A percentile compares a stretch with the other conserved stretches of the same genome.
phyloP scores from a whole-genome alignment of 1,140 invertebrate species.

The Dendroctonus ponderosae region DNA sequence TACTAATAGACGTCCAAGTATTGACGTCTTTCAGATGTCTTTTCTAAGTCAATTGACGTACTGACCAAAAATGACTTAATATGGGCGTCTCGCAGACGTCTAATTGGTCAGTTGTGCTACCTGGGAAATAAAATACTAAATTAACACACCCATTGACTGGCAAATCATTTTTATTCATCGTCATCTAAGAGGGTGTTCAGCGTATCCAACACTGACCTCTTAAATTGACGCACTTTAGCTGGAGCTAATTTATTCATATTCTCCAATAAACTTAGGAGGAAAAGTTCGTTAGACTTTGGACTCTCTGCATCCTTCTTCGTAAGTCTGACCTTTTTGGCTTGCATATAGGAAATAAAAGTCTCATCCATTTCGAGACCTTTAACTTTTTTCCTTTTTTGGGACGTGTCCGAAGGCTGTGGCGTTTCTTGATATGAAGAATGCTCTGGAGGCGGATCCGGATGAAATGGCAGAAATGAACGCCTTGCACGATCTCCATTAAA shows the following conservation, averaged over 20 bases:
- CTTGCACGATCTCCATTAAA: too few relatives aligned
- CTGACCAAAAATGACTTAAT: too few relatives aligned
- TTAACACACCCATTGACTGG: background rate
- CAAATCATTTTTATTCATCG: background rate
- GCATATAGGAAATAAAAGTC: background rate
- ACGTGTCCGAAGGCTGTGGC: too few relatives aligned
- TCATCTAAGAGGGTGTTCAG: background rate
- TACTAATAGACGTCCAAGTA: too few relatives aligned
- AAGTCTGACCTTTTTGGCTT: background rate
- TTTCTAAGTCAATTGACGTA: too few relatives aligned
- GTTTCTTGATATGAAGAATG: background rate
- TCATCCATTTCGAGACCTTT: background rate
- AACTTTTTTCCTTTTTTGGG: background rate
- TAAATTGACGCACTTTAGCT: background rate
- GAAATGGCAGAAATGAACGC: too few relatives aligned
- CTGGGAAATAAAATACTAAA: background rate
- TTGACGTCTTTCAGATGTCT: too few relatives aligned
- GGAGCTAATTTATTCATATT: background rate
- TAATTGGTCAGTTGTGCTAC: background rate
- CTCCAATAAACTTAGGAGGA: background rate
- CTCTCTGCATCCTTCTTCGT: too few relatives aligned
- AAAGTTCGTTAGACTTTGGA: background rate
- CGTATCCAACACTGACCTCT: background rate
- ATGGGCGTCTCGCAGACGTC: too few relatives aligned
- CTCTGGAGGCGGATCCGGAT: slow-evolving; percentile 23